These are phyloP conservation scores for Aphidius colemani DNA, from an alignment of 2,888 invertebrate genomes.

Conservation along the genomic window DNA sequence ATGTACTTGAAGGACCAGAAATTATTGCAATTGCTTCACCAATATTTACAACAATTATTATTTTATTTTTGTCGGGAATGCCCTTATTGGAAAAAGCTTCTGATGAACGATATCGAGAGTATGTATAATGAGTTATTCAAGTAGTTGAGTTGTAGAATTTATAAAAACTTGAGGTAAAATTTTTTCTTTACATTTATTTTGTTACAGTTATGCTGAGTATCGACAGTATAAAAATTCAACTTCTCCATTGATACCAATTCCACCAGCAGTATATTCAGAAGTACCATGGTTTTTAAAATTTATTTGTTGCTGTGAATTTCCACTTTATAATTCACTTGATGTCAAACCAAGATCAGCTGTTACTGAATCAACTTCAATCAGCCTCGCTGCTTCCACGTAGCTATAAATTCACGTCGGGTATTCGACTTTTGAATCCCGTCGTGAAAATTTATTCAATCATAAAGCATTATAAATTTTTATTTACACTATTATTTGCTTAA, in stretches of 20 bases:
- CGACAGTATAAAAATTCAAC: slow-evolving; percentile 86
- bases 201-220: slow-evolving; percentile 77
- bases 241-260: slow-evolving; percentile 87
- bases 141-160: not conserved
- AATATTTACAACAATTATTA: slow-evolving; percentile 83
- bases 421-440: slow-evolving; percentile 25
- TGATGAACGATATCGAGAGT: slow-evolving; percentile 88
- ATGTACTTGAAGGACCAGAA: slow-evolving; percentile 82
- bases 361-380: slow-evolving; percentile 74
- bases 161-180: not conserved
- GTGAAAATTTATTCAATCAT: not conserved
- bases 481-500: not conserved
- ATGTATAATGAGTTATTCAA: slow-evolving; percentile 52
- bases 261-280: slow-evolving; percentile 84
- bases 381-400: slow-evolving; percentile 75
- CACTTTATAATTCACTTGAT: slow-evolving; percentile 80
- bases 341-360: slow-evolving; percentile 69
- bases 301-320: slow-evolving; percentile 85
- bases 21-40: slow-evolving; percentile 88
- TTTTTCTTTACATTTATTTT: slow-evolving; percentile 42
- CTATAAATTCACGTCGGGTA: slow-evolving; percentile 65
- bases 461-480: not conserved
- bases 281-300: slow-evolving; percentile 83
- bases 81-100: slow-evolving; percentile 85
- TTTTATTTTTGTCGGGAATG: slow-evolving; percentile 89